Evolutionary conservation across 2,113 vertebrate genomes (phyloP), one percentile per base, ranked within the genome.

Genomic region (Hyla sarda): DNA sequence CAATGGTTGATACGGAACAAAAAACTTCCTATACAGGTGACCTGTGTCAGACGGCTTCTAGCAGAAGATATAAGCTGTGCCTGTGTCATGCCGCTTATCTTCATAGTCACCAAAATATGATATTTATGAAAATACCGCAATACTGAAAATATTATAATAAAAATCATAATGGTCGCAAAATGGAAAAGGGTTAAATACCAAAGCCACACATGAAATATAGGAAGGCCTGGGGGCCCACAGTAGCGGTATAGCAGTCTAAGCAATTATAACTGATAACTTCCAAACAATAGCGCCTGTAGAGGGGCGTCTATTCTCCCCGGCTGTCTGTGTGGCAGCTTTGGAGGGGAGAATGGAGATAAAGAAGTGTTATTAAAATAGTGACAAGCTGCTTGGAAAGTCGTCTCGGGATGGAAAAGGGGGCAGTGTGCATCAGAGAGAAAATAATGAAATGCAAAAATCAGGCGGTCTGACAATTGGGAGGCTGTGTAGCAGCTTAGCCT

Each of bases 401-500:
- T 89, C 89, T 92, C 90, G 90, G 91, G 87, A 91, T 89, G 91
- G 91, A 91, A 82, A 45, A 93, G 92, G 91, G 92, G 92, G 92
- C 91, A 91, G 93, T 93, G 93, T 93, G 94, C 93, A 92, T 96
- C 95, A 95, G 93, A 91, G 93, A 91, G 90, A 92, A 93, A 92
- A 93, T 96, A 97, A 97, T 97, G 95, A 96, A 96, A 97, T 96
- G 96, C 96, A 95, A 95, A 94, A 94, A 94, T 94, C 95, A 87
- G 87, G 95, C 94, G 93, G 93, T 93, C 93, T 93, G 96, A 96
- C 94, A 97, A 96, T 95, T 93, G 95, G 91, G 92, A 93, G 95
- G 94, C 92, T 93, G 92, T 98, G 96, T 98, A 94, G 91, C 97
- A 96, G 95, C 97, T 98, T 98, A 98, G 96, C 97, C 96, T 94